A percentile compares a stretch with the other conserved stretches of the same genome.
These are phyloP conservation scores for Coenobita brevimanus DNA, from an alignment of 1,140 invertebrate species.

Conservation along the genomic window DNA sequence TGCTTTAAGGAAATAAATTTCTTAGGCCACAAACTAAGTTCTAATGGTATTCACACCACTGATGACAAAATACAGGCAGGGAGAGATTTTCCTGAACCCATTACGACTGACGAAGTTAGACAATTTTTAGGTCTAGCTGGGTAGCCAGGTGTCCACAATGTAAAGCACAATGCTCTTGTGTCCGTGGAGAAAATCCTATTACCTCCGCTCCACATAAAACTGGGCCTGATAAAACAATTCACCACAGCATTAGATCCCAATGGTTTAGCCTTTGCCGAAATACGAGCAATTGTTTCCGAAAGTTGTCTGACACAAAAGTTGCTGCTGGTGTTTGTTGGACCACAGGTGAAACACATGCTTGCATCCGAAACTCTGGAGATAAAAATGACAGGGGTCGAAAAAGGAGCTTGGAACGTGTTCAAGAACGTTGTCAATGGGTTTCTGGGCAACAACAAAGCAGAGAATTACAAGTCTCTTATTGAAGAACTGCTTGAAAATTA, in stretches of 20 bases:
- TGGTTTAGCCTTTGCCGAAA: slow-evolving; percentile 11
- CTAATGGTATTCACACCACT: no score
- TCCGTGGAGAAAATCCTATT: slow-evolving; percentile 12
- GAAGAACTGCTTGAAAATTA: no score
- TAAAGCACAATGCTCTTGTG: slow-evolving; percentile 10
- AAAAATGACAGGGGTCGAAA: slow-evolving; percentile 17
- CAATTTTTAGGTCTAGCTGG: background rate
- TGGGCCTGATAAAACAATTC: no score
- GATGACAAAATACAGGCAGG: no score
- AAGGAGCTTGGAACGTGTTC: slow-evolving; percentile 25
- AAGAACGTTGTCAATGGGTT: slow-evolving; percentile 1
- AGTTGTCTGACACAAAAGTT: background rate
- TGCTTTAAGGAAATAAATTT: no score
- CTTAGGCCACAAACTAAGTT: no score
- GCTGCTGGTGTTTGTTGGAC: slow-evolving; percentile 17
- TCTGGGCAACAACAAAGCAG: slow-evolving; percentile 17
- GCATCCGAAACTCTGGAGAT: background rate
- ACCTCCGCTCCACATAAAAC: slow-evolving; percentile 24
- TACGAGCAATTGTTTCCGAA: slow-evolving; percentile 29
- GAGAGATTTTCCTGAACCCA: no score
- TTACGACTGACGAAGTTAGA: no score
- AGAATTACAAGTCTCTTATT: slow-evolving; percentile 26
- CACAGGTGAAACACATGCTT: slow-evolving; percentile 16
- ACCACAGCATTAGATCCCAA: slow-evolving; percentile 25
- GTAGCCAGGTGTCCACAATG: slow-evolving; percentile 15